Conservation (phyloP, 2,797 vertebrate species). For the Xerus rutilus region DNA sequence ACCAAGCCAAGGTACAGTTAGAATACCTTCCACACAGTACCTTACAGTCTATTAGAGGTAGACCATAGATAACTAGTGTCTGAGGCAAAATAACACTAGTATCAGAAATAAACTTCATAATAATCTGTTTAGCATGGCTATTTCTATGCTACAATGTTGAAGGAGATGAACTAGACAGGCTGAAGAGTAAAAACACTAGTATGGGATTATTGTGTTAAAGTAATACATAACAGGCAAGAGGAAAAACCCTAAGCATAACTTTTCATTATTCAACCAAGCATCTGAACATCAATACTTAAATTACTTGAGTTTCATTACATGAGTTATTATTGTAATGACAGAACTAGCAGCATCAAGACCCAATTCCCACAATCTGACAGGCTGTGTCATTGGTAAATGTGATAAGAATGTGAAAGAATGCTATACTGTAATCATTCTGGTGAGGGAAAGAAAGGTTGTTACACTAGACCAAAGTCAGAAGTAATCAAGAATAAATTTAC, state of each 20-base stretch:
- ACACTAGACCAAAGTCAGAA: background rate
- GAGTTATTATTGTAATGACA: background rate
- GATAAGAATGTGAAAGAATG: background rate
- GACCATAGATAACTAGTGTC: background rate
- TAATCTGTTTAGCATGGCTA: background rate
- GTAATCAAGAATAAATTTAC: background rate
- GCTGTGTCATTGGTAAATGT: fast-evolving
- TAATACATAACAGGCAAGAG: background rate
- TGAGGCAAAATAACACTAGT: background rate
- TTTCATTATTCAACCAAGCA: slow-evolving; percentile 28
- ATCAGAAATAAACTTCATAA: background rate
- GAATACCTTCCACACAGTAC: background rate
- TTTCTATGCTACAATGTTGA: background rate
- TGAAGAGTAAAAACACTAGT: background rate
- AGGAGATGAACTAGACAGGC: background rate
- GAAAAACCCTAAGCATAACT: background rate
- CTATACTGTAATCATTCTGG: background rate
- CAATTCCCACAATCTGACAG: background rate
- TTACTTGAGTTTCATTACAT: background rate
- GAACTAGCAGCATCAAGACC: background rate
- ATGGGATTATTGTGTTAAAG: background rate
- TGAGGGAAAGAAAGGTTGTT: background rate
- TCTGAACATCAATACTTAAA: background rate
- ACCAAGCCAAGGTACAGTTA: background rate
- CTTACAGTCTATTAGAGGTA: background rate